A percentile compares a stretch with the other conserved stretches of the same genome.
Conservation (phyloP, 2,113 vertebrate species). For the Bambusicola thoracicus region DNA sequence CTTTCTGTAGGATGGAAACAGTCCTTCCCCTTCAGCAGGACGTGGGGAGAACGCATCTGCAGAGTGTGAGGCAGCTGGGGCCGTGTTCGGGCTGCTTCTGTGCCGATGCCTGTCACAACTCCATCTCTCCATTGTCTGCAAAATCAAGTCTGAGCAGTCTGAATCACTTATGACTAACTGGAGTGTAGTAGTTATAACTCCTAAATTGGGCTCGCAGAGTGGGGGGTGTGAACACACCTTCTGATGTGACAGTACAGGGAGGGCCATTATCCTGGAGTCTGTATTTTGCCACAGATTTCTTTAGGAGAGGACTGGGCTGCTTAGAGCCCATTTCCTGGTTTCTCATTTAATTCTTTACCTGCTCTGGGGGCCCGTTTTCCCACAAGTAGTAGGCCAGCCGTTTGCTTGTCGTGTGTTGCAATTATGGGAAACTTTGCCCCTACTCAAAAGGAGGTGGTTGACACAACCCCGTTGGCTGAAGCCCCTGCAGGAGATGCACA, state of each 20-base stretch:
- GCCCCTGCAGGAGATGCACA: background rate
- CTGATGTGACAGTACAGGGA: constrained; percentile 13
- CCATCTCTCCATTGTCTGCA: constrained; percentile 36
- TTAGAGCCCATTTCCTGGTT: background rate
- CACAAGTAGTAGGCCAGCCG: background rate
- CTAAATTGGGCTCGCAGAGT: constrained; percentile 12
- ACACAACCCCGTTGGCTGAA: background rate
- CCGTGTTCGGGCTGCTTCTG: background rate
- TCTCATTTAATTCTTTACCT: background rate
- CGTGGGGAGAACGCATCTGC: background rate
- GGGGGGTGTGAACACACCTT: constrained; percentile 57
- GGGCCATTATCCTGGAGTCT: background rate
- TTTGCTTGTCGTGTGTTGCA: background rate
- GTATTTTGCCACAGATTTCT: constrained; percentile 8
- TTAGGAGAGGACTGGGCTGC: background rate
- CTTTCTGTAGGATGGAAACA: background rate
- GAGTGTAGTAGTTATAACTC: constrained; percentile 25
- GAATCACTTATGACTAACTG: constrained; percentile 57
- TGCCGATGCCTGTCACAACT: constrained; percentile 25
- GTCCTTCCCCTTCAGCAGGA: background rate
- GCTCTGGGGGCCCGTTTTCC: background rate
- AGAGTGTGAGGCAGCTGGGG: background rate
- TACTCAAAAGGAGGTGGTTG: background rate
- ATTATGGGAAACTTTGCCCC: background rate
- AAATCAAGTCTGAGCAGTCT: constrained; percentile 18